Percentiles rank a stretch among this genome's conserved stretches.
phyloP scores from a whole-genome alignment of 1,140 invertebrate species.

The Drosophila bocqueti region DNA sequence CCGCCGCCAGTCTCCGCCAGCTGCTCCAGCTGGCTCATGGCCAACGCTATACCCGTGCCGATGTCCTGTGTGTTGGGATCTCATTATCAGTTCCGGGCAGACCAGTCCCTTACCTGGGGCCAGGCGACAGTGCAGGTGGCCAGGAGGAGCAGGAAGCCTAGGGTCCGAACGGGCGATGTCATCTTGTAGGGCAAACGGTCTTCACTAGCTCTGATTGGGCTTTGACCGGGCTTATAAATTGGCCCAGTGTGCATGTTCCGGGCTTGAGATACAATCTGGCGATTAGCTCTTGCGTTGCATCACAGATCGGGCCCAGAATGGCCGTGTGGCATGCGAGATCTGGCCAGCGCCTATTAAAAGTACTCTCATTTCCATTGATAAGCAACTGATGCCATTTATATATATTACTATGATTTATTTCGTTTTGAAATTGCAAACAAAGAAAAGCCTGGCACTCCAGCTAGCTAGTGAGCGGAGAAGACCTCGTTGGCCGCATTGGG shows the following conservation, averaged over 20 bases:
- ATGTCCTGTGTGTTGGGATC: constrained; percentile 43
- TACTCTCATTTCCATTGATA: background rate
- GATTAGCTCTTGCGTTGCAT: no score
- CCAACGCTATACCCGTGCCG: constrained; percentile 50
- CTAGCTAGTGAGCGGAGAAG: constrained; percentile 10
- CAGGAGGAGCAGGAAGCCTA: constrained; percentile 4
- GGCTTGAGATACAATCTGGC: background rate
- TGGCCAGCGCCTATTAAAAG: background rate
- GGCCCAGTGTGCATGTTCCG: background rate
- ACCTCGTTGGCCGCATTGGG: constrained; percentile 21
- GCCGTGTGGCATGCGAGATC: background rate
- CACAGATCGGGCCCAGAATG: background rate
- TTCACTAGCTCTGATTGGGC: background rate
- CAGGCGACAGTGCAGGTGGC: background rate
- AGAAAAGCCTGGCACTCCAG: background rate
- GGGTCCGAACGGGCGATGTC: constrained; percentile 3
- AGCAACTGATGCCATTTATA: background rate
- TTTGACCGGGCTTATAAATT: background rate
- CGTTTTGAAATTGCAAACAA: background rate
- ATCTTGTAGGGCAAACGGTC: background rate
- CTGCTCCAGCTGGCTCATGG: constrained; percentile 52
- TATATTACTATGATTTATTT: background rate
- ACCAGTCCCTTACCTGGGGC: constrained; percentile 28
- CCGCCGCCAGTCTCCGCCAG: constrained; percentile 58
- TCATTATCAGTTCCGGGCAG: background rate